Conservation (phyloP, 2,888 invertebrate genomes). For the Marronus borbonicus region DNA sequence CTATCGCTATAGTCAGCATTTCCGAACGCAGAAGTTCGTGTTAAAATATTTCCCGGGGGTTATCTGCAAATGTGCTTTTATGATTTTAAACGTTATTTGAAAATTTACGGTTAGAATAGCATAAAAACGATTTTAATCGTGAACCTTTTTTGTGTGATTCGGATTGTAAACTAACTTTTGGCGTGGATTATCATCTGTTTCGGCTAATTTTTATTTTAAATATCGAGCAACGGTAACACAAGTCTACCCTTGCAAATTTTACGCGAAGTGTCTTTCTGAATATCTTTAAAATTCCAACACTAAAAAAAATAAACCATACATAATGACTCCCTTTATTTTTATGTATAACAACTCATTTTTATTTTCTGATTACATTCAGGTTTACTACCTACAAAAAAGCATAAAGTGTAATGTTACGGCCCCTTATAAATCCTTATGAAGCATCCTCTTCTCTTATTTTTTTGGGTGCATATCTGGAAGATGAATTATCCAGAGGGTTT, state of each 20-base stretch:
- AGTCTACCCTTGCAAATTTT: no score
- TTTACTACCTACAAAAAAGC: slow-evolving; percentile 33
- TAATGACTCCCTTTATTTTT: slow-evolving; percentile 22
- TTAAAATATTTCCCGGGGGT: slow-evolving; percentile 58
- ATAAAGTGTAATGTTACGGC: slow-evolving; percentile 34
- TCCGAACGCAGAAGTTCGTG: slow-evolving; percentile 53
- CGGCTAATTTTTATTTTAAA: neutral
- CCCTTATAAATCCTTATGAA: slow-evolving; percentile 30
- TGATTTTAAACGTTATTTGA: slow-evolving; percentile 60
- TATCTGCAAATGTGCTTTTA: slow-evolving; percentile 60
- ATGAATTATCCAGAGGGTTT: slow-evolving; percentile 42
- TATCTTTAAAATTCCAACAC: neutral
- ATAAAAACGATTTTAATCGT: slow-evolving; percentile 42
- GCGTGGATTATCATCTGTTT: neutral
- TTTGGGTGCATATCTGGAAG: slow-evolving; percentile 31
- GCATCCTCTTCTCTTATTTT: slow-evolving; percentile 1
- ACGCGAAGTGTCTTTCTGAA: neutral
- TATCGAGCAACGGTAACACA: no score
- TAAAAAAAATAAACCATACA: neutral
- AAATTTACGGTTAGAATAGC: slow-evolving; percentile 55
- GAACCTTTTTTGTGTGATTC: slow-evolving; percentile 18
- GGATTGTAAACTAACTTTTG: slow-evolving; percentile 11
- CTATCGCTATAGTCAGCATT: slow-evolving; percentile 56
- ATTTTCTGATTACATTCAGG: slow-evolving; percentile 33
- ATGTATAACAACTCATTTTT: slow-evolving; percentile 29